These are phyloP conservation scores for Strix occidentalis DNA, from an alignment of 2,797 vertebrate genomes.

Conservation along the genomic window DNA sequence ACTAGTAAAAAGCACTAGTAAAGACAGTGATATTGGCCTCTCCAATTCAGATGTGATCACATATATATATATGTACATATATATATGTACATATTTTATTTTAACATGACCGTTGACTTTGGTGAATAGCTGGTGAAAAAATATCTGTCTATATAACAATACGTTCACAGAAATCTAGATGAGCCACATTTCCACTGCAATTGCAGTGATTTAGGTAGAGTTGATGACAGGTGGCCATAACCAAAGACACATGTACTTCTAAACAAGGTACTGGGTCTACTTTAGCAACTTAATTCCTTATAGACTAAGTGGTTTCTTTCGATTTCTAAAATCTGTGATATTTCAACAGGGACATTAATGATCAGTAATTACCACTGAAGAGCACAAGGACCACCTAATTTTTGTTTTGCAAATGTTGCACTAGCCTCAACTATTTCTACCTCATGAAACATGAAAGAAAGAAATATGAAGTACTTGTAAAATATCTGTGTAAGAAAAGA, in stretches of 20 bases:
- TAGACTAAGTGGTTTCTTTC: neutral
- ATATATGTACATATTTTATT: neutral
- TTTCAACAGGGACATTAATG: neutral
- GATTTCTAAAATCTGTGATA: neutral
- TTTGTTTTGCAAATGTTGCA: neutral
- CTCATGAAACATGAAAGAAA: neutral
- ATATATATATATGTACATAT: neutral
- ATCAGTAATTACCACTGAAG: neutral
- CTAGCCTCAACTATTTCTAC: neutral
- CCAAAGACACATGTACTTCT: neutral
- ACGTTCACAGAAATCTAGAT: neutral
- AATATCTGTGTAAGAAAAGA: neutral
- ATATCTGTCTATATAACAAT: neutral
- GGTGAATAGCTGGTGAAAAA: neutral
- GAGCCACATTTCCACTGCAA: neutral
- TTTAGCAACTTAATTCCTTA: neutral
- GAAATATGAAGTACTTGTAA: neutral
- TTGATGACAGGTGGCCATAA: neutral
- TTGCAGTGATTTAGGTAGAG: neutral
- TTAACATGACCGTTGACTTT: neutral
- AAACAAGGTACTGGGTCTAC: neutral
- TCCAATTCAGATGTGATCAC: neutral
- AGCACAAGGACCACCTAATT: neutral
- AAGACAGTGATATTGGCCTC: neutral
- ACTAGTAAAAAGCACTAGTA: neutral